Base-by-base conservation (phyloP, 2,888 invertebrate genomes). In the Cephus rjabovi region DNA sequence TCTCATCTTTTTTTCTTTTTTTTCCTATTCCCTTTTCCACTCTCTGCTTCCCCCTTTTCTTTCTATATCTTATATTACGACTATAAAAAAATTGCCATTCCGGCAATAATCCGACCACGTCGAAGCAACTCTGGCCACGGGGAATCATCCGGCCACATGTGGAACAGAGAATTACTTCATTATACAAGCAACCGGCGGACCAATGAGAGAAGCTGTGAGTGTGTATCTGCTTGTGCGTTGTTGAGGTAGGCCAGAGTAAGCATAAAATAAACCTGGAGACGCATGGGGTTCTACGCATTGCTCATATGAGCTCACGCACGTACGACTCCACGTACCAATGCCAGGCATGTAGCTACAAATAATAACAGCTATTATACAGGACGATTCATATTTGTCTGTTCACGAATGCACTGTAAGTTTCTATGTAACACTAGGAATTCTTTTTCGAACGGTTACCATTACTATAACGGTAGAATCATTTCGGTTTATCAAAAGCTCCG, bases 201-300 rank as follows among this genome's bases (percentile, higher is more conserved):
- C 79, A 73, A 79, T 69, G 78, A 75, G 77, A 35, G 81, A 75
- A 79, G 68, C 34, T 68, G 35, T 9, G 6, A 15, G 40, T 23
- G 40, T 23, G 23, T 23, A 15, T 56, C 40, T 56, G 40, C 9
- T 56, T 56, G 40, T 56, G 23, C 9, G 40, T 56, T 56, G 83
- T 87, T 84, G 85, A 85, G 86, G 86, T 85, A 87, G 86, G 80
- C 83, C 79, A 80, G 78, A 78, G 82, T 82, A 81, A 83, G 86
- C 88, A 80, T 83, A 84, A 87, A 88, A 88, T 86, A 85, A 87
- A 87, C 84, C 81, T 75, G 78, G 73, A 75, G 81, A 86, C 85
- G 83, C 84, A 86, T 82, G 86, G 86, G 86, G 81, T 83, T 86
- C 84, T 86, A 85, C 85, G 86, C 82, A 81, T 85, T 82, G 79